Percentiles rank a stretch among this genome's conserved stretches.
These are phyloP conservation scores for Lampris megalopsis DNA, from an alignment of 2,113 vertebrate genomes.

Conservation along the genomic window DNA sequence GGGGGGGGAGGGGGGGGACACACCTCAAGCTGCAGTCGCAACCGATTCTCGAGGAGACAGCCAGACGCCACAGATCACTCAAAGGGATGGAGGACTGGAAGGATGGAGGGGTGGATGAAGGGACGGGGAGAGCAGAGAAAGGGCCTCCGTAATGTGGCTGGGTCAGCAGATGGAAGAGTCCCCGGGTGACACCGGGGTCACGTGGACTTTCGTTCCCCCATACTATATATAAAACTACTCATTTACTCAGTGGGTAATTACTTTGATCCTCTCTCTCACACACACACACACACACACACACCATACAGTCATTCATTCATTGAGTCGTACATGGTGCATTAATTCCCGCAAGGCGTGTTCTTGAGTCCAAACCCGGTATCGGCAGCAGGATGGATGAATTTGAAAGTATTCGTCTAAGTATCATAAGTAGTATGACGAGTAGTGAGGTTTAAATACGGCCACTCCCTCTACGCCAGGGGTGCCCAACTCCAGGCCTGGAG, in stretches of 20 bases:
- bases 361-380: too few species aligned
- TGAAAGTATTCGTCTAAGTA: too few species aligned
- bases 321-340: constrained; percentile 9
- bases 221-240: constrained; percentile 27
- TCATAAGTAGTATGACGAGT: too few species aligned
- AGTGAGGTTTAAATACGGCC: too few species aligned
- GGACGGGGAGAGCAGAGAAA: not conserved
- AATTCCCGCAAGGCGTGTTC: too few species aligned
- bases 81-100: not conserved
- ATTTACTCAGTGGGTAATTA: constrained; percentile 52
- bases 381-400: too few species aligned
- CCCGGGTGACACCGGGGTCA: not conserved
- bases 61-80: constrained; percentile 55
- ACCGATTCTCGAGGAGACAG: constrained; percentile 66
- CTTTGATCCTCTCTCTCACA: not conserved
- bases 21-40: constrained; percentile 44
- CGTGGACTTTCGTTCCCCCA: constrained; percentile 9
- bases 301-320: constrained; percentile 42
- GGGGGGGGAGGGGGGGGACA: constrained; percentile 46
- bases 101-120: not conserved
- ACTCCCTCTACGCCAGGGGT: too few species aligned
- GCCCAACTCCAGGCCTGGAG: too few species aligned
- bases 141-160: constrained; percentile 13
- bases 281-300: not conserved
- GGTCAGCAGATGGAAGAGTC: constrained; percentile 43